phyloP scores from a whole-genome alignment of 2,888 invertebrate species.

The Drosophila anceps region DNA sequence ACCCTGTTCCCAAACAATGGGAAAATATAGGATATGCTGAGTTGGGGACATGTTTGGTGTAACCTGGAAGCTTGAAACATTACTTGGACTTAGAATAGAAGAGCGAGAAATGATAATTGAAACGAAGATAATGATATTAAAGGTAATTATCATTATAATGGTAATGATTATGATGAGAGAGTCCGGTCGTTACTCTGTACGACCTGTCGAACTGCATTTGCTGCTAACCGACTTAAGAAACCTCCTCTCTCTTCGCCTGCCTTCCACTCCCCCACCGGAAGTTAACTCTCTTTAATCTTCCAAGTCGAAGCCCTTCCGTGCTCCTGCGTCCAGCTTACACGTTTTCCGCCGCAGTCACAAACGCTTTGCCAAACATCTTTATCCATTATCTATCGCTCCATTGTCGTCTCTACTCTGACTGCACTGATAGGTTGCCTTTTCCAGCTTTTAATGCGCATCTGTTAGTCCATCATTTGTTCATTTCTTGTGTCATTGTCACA shows the following conservation, averaged over 20 bases:
- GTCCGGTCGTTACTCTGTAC: no score
- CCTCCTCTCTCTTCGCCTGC: neutral
- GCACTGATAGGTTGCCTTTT: no score
- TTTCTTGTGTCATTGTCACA: constrained; percentile 13
- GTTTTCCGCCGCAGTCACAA: no score
- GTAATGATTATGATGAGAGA: no score
- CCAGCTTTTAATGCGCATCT: neutral
- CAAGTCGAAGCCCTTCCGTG: no score
- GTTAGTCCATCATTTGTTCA: constrained; percentile 1
- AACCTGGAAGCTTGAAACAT: neutral
- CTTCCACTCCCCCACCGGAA: neutral
- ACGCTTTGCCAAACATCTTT: neutral
- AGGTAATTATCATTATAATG: no score
- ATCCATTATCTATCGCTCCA: no score
- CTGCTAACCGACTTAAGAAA: neutral
- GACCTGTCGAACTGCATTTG: no score
- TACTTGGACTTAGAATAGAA: neutral
- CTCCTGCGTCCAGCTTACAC: no score
- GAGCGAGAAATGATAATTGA: neutral
- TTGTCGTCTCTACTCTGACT: neutral
- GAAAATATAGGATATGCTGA: neutral
- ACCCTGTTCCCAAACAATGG: constrained; percentile 7
- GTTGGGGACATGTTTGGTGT: neutral
- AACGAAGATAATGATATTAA: no score
- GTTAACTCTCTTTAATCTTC: no score